These are phyloP conservation scores for Dryocosmus kuriphilus DNA, from an alignment of 2,888 invertebrate genomes.

Conservation along the genomic window DNA sequence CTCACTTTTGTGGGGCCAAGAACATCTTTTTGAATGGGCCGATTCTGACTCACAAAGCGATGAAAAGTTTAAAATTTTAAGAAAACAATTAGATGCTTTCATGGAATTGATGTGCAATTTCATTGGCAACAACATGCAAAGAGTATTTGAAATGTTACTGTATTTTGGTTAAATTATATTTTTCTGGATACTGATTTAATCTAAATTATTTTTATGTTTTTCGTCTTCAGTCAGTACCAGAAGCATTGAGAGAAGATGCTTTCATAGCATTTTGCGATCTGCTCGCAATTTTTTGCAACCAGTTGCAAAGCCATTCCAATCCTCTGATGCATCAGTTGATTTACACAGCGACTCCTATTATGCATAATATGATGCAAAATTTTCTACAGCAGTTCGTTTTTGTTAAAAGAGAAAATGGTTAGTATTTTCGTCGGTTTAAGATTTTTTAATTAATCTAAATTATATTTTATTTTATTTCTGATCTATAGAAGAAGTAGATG, in stretches of 20 bases:
- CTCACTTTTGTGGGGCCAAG: conserved; percentile 93
- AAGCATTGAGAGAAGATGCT: conserved; percentile 80
- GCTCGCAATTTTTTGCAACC: conserved; percentile 94
- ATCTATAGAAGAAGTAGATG: conserved; percentile 90
- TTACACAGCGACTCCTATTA: conserved; percentile 88
- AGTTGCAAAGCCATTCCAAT: conserved; percentile 81
- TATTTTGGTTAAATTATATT: neutral
- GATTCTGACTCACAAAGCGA: conserved; percentile 81
- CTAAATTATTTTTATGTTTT: conserved; percentile 9
- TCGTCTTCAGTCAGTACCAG: conserved; percentile 55
- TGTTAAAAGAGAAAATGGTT: conserved; percentile 93
- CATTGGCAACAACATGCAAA: conserved; percentile 85
- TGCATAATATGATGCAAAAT: conserved; percentile 90
- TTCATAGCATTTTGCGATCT: conserved; percentile 97
- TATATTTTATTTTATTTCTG: neutral
- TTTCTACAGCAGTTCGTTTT: conserved; percentile 97
- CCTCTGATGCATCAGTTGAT: conserved; percentile 82
- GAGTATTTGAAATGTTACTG: conserved; percentile 78
- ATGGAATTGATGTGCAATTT: conserved; percentile 85
- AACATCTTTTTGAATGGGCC: conserved; percentile 87
- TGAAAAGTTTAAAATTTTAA: conserved; percentile 82
- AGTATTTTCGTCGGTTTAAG: conserved; percentile 53
- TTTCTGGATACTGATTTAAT: neutral
- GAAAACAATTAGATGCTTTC: conserved; percentile 86
- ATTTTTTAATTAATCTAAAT: conserved; percentile 1